phyloP scores from a whole-genome alignment of 2,113 vertebrate genomes.

The Benitochromis conjunctus region DNA sequence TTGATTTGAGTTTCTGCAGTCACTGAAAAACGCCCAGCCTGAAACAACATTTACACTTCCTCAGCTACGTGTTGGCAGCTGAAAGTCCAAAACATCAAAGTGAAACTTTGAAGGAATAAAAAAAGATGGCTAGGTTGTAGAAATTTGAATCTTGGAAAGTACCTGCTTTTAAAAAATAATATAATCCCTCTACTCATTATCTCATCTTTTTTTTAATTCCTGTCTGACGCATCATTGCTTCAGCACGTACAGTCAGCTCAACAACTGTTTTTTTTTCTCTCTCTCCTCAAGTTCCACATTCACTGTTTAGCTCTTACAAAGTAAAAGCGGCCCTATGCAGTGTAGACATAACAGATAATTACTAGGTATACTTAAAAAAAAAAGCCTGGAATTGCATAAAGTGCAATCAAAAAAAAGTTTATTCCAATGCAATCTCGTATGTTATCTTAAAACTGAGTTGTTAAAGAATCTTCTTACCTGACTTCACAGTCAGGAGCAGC shows the following conservation, averaged over 20 bases:
- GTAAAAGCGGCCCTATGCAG: not conserved
- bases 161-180: not conserved
- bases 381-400: not conserved
- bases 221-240: not conserved
- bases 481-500: not conserved
- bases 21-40: not conserved
- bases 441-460: not conserved
- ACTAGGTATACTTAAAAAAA: not conserved
- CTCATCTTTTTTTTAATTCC: not conserved
- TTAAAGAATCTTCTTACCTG: constrained; percentile 4
- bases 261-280: not conserved
- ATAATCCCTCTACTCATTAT: not conserved
- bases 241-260: not conserved
- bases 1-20: not conserved
- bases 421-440: not conserved
- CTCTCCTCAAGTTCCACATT: not conserved
- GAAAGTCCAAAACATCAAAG: not conserved
- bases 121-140: not conserved
- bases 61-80: not conserved
- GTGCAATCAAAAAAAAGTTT: not conserved
- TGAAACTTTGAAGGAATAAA: not conserved
- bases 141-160: not conserved
- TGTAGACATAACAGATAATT: not conserved
- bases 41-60: not conserved
- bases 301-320: not conserved